These are phyloP conservation scores for Tolypeutes matacus DNA, from an alignment of 2,797 vertebrate species.

Conservation along the genomic window DNA sequence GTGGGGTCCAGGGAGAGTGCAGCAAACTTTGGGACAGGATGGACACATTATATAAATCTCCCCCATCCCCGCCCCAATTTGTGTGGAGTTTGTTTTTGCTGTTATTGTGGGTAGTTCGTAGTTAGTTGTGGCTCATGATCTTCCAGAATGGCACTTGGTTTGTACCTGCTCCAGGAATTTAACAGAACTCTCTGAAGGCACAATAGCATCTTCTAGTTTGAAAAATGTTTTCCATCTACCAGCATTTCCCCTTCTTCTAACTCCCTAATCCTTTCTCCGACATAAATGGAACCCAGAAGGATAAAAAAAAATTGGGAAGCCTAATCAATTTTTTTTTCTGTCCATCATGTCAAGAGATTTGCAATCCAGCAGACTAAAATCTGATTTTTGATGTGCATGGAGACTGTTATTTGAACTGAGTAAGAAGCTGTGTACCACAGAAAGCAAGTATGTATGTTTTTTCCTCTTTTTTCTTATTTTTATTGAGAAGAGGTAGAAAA, in stretches of 20 bases:
- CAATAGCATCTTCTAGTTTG: neutral
- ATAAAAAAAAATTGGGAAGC: neutral
- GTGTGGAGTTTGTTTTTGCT: slow-evolving; percentile 23
- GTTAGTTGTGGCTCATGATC: neutral
- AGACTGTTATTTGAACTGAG: slow-evolving; percentile 28
- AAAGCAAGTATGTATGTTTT: neutral
- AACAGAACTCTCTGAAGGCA: neutral
- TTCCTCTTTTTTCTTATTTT: slow-evolving; percentile 52
- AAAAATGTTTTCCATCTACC: neutral
- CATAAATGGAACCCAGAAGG: neutral
- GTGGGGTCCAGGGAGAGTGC: neutral
- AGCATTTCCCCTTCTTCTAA: neutral
- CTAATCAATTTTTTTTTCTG: neutral
- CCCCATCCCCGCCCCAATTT: no score
- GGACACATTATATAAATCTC: neutral
- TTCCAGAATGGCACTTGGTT: slow-evolving; percentile 41
- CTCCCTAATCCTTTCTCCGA: neutral
- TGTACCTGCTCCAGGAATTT: neutral
- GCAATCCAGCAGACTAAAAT: neutral
- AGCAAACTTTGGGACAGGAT: neutral
- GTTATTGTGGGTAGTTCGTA: neutral
- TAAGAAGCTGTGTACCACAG: neutral
- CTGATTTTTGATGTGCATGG: neutral
- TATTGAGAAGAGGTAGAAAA: neutral
- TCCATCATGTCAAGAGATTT: neutral